Base-by-base conservation (phyloP, 2,888 invertebrate genomes). In the Gortyna flavago region DNA sequence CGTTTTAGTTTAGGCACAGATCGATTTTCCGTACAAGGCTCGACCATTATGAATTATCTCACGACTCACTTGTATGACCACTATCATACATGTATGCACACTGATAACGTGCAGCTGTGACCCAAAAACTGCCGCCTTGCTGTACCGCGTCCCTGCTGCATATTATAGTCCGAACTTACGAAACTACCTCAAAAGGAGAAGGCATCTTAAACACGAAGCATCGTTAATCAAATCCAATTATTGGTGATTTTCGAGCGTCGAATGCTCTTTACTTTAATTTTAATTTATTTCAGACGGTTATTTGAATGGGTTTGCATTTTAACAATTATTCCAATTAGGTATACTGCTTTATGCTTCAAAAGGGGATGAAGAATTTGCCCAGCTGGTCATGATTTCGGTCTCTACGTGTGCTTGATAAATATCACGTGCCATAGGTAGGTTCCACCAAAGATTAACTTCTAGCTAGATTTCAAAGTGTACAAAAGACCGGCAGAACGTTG, bases 41-140 rank as follows among this genome's bases (percentile, higher is more conserved):
- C 79, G 90, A 86, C 91, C 90, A 93, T 93, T 94, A 93, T 93
- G 91, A 90, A 93, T 92, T 91, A 92, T 91, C 89, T 91, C 85
- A 83, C 77, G 82, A 87, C 88, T 85, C 84, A 67, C 85, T 90
- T 75, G 89, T 89, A 86, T 89, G 91, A 92, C 90, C 87, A 91
- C 91, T 93, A 93, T 93, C 92, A 91, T 92, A 93, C 85, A 92
- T 89, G 90, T 89, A 90, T 84, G 87, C 75, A 84, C 87, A 87
- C 83, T 93, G 93, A 94, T 95, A 95, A 94, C 89, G 90, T 92
- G 93, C 96, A 96, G 96, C 96, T 96, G 96, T 95, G 96, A 95
- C 96, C 96, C 90, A 96, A 93, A 95, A 95, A 93, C 85, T 88
- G 84, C 85, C 86, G 85, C 90, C 91, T 91, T 89, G 90, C 88